phyloP scores from a whole-genome alignment of 2,797 vertebrate species.

The Liparis tanakae region DNA sequence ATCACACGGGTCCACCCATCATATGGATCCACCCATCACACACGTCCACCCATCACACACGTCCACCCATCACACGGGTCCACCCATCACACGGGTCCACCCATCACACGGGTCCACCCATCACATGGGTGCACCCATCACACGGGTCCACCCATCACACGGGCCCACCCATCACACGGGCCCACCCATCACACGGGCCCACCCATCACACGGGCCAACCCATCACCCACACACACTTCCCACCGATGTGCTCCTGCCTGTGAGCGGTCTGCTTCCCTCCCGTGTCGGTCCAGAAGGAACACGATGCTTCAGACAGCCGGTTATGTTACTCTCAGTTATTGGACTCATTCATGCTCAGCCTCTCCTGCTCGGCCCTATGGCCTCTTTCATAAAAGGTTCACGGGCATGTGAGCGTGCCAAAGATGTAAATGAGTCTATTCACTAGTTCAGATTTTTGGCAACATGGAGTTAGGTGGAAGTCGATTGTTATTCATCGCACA shows the following conservation, averaged over 20 bases:
- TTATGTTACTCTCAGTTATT: constrained; percentile 16
- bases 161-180: too few relatives aligned
- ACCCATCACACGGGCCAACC: neutral
- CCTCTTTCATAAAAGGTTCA: constrained; percentile 8
- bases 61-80: neutral
- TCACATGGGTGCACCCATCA: neutral
- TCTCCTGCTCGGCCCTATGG: neutral
- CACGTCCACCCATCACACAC: too few relatives aligned
- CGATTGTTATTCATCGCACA: constrained; percentile 13
- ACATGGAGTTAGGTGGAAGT: constrained; percentile 3
- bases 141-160: too few relatives aligned
- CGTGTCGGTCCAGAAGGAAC: constrained; percentile 27
- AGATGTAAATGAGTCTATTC: constrained; percentile 16
- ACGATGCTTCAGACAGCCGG: constrained; percentile 8
- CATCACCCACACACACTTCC: neutral
- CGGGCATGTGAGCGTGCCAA: neutral
- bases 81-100: too few relatives aligned
- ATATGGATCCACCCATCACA: neutral
- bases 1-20: too few relatives aligned
- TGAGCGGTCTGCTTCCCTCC: constrained; percentile 14
- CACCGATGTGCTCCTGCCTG: constrained; percentile 21
- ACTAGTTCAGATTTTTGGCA: constrained; percentile 1
- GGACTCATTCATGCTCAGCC: constrained; percentile 25
- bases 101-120: too few relatives aligned
- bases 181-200: too few relatives aligned